Conservation (phyloP, 2,888 invertebrate genomes). For the Acanthococcus lagerstroemiae region DNA sequence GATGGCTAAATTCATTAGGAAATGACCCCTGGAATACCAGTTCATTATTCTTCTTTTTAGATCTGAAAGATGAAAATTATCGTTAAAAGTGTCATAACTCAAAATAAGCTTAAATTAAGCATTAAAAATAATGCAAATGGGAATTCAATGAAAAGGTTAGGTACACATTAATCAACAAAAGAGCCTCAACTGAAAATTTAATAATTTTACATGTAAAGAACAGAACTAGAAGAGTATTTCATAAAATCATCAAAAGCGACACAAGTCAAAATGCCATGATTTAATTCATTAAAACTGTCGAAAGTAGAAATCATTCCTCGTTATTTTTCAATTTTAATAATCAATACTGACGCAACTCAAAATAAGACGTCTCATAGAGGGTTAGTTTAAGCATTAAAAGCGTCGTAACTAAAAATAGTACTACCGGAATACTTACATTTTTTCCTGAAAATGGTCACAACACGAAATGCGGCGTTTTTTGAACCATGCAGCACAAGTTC, state of each 20-base stretch:
- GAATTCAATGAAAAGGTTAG: conserved; percentile 2
- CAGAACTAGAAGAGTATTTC: conserved; percentile 8
- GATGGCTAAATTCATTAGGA: conserved; percentile 7
- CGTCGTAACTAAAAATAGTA: conserved; percentile 7
- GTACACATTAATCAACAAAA: background rate
- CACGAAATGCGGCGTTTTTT: background rate
- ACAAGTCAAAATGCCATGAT: conserved; percentile 4
- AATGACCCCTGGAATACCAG: conserved; percentile 6
- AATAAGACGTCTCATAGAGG: background rate
- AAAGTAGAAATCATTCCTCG: conserved; percentile 18
- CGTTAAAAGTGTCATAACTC: conserved; percentile 15
- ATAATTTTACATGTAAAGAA: conserved; percentile 6
- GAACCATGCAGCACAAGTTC: background rate
- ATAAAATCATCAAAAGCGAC: conserved; percentile 11
- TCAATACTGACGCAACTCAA: conserved; percentile 12
- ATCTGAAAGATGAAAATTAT: background rate
- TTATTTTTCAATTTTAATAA: conserved; percentile 7
- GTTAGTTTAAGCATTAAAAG: background rate
- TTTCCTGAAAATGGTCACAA: conserved; percentile 7
- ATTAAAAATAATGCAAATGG: background rate
- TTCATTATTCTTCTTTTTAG: background rate
- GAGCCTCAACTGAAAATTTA: background rate
- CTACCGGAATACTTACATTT: background rate
- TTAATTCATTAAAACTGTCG: conserved; percentile 13
- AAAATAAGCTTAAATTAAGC: conserved; percentile 10